phyloP scores from a whole-genome alignment of 2,113 vertebrate species.

The Pteruthius melanotis region DNA sequence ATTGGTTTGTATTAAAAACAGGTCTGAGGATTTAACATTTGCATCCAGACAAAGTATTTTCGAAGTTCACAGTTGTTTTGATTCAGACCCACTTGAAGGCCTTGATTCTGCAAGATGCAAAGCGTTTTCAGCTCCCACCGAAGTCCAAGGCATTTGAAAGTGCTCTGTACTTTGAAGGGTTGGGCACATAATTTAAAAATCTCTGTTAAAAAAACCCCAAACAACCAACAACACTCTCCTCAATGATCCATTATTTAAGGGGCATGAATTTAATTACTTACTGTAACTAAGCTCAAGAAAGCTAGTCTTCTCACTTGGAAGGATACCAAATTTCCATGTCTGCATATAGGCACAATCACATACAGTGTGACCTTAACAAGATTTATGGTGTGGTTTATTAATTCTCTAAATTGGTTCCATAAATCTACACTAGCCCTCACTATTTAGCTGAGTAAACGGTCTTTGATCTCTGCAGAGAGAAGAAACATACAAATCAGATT shows the following conservation, averaged over 20 bases:
- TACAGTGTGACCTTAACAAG: constrained; percentile 65
- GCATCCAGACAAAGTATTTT: background rate
- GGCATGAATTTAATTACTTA: constrained; percentile 66
- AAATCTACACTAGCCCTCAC: constrained; percentile 54
- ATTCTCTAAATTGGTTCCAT: constrained; percentile 72
- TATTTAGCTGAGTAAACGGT: constrained; percentile 38
- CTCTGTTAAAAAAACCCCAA: background rate
- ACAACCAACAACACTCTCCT: constrained; percentile 10
- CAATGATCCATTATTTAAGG: constrained; percentile 60
- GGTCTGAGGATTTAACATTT: background rate
- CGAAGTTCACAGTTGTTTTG: background rate
- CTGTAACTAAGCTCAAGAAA: constrained; percentile 61
- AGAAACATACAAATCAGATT: constrained; percentile 65
- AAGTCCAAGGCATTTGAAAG: constrained; percentile 14
- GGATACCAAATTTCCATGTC: constrained; percentile 66
- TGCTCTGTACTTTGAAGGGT: background rate
- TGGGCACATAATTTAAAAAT: constrained; percentile 47
- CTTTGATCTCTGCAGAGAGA: constrained; percentile 66
- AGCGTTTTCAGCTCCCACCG: background rate
- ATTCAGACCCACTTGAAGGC: background rate
- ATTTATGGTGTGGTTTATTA: constrained; percentile 70
- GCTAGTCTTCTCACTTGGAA: constrained; percentile 62
- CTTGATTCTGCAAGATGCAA: background rate
- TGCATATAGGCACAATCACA: constrained; percentile 55
- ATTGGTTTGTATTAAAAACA: background rate